Conservation (phyloP, 2,888 invertebrate species). For the Phyto melanocephala region DNA sequence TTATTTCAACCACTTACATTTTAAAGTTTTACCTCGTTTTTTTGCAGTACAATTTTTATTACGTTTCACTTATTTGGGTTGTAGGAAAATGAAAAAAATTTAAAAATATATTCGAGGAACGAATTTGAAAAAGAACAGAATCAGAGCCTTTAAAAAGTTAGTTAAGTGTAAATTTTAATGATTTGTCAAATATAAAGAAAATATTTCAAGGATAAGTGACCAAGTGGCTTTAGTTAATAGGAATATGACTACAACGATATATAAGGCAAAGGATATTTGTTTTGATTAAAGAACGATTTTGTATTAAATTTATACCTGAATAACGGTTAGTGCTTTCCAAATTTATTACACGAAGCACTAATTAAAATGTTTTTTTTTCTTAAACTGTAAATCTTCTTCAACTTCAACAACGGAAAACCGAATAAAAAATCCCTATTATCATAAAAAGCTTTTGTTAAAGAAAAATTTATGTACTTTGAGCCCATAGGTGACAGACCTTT, state of each 20-base stretch:
- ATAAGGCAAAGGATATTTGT: not conserved
- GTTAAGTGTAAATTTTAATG: slow-evolving; percentile 11
- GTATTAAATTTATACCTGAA: too few relatives aligned
- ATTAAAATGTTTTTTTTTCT: too few relatives aligned
- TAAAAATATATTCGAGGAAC: not conserved
- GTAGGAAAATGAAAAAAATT: not conserved
- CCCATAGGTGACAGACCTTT: too few relatives aligned
- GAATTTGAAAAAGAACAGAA: not conserved
- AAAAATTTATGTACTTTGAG: too few relatives aligned
- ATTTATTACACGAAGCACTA: too few relatives aligned
- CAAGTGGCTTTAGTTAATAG: not conserved
- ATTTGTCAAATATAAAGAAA: not conserved
- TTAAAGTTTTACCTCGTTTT: slow-evolving; percentile 18
- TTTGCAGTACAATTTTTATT: slow-evolving; percentile 10
- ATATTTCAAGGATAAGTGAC: not conserved
- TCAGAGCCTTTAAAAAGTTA: slow-evolving; percentile 2
- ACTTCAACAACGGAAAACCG: too few relatives aligned
- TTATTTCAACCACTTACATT: slow-evolving; percentile 56
- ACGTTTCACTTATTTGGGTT: slow-evolving; percentile 37
- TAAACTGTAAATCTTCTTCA: too few relatives aligned
- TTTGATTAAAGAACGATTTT: too few relatives aligned
- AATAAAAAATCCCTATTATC: too few relatives aligned
- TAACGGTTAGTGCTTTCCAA: too few relatives aligned
- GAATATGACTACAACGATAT: not conserved
- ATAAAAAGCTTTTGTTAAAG: too few relatives aligned